phyloP scores from a whole-genome alignment of 2,113 vertebrate genomes.

The Herpailurus yagouaroundi region DNA sequence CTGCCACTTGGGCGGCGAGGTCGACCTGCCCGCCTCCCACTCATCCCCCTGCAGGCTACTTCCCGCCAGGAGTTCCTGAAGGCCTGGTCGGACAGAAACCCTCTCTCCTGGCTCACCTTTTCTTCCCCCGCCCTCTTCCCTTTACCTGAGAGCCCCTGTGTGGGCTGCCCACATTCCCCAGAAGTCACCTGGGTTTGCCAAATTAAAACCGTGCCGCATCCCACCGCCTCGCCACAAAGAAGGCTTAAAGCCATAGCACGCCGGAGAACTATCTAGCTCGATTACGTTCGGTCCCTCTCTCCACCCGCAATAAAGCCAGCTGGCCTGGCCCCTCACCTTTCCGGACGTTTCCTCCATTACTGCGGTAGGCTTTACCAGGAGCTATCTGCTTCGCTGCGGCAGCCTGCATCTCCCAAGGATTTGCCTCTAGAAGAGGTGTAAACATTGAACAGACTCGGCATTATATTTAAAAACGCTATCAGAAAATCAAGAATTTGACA shows the following conservation, averaged over 20 bases:
- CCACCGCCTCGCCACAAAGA: background rate
- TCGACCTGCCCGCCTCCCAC: background rate
- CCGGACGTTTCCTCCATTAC: background rate
- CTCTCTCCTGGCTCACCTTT: background rate
- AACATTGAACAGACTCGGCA: background rate
- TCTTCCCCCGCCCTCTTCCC: background rate
- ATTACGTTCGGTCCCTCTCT: background rate
- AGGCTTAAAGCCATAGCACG: background rate
- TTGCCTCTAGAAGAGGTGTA: conserved; percentile 45
- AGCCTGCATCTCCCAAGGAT: conserved; percentile 41
- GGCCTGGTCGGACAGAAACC: background rate
- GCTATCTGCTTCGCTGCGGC: background rate
- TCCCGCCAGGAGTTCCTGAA: background rate
- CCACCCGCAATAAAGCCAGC: background rate
- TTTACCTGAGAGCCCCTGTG: background rate
- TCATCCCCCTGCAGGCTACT: background rate
- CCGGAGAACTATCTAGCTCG: background rate
- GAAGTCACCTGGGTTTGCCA: background rate
- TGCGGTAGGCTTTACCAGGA: background rate
- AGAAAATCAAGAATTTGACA: conserved; percentile 15
- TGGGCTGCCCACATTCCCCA: background rate
- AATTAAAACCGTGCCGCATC: background rate
- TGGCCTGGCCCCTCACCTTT: conserved; percentile 44
- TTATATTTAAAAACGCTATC: background rate
- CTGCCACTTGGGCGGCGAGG: background rate